Evolutionary conservation across 2,797 vertebrate species (phyloP).

Genomic region (Danio aesculapii): DNA sequence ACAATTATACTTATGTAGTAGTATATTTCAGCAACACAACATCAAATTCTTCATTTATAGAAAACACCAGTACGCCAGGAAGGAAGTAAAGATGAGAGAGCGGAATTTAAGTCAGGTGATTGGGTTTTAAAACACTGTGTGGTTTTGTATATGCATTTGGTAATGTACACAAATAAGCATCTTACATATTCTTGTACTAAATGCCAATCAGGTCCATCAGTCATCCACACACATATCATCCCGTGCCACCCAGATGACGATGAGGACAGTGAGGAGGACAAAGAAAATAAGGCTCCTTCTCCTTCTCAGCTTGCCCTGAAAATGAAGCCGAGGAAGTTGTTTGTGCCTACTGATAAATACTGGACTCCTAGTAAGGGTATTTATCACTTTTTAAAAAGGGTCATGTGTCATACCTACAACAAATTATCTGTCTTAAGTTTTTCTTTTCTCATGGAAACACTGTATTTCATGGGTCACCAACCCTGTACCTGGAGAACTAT

Average conservation of each 20-base stretch:
- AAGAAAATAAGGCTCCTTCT: constrained; percentile 52
- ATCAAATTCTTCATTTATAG: constrained; percentile 57
- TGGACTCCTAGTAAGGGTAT: constrained; percentile 45
- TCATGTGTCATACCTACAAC: not conserved
- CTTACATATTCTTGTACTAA: constrained; percentile 3
- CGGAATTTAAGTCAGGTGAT: constrained; percentile 73
- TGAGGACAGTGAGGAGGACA: constrained; percentile 62
- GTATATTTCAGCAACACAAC: not conserved
- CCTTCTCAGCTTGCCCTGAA: constrained; percentile 54
- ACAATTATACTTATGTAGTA: not conserved
- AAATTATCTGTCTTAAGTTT: not conserved
- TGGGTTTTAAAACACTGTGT: not conserved
- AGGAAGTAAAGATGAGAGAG: constrained; percentile 25
- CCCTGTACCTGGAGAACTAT: too few species aligned
- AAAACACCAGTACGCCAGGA: constrained; percentile 67
- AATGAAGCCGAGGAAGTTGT: constrained; percentile 76
- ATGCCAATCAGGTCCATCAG: constrained; percentile 63
- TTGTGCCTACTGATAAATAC: constrained; percentile 62
- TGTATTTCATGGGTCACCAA: not conserved
- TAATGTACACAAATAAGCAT: not conserved
- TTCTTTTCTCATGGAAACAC: not conserved
- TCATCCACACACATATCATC: constrained; percentile 74
- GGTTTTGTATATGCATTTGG: not conserved
- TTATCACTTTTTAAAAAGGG: not conserved
- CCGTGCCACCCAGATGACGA: constrained; percentile 64